Evolutionary conservation across 2,888 invertebrate species (phyloP), one percentile per base, ranked within the genome.

Genomic region (Pristionchus fissidentatus): DNA sequence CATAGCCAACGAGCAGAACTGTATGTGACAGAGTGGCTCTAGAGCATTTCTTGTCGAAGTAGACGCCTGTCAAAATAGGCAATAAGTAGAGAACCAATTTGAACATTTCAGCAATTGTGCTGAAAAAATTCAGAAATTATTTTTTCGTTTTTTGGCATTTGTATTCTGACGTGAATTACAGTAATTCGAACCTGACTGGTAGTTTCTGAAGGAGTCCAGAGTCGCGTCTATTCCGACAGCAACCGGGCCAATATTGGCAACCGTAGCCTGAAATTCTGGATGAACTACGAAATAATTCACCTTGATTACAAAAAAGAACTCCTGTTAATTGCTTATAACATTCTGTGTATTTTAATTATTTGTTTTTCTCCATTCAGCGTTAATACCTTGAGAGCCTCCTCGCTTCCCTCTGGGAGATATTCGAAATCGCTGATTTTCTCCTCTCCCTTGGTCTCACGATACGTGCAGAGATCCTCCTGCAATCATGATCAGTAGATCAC

Each of bases 1-100:
- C 96, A 90, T 96, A 97, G 0, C 97, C 97, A 15, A 97, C 95
- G 19, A 96, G 94, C 57, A 96, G 93, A 94, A 97, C 96, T 0
- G 96, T 97, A 91, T 97, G 97, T 93, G 97, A 96, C 10, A 97
- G 94, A 43, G 62, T 26, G 89, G 94, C 94, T 0, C 95, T 94
- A 0, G 94, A 93, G 92, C 96, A 96, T 75, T 93, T 92, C 0
- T 94, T 93, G 26, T 82, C 81, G 41, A 66, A 81, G 66, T 84
- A 85, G 22, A 84, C 57, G 29, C 84, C 84, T 84, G 81, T 2
- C 7, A 35, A 41, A 15, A 46, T 15, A 15, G 46, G 46, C 46
- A 7, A 10, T n/a, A 13, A 55, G 15, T 55, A 7, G 15, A 13
- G 3, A 55, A 55, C 4, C 10, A 55, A n/a, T 55, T 55, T 55